phyloP scores from a whole-genome alignment of 2,888 invertebrate genomes.

The Mythimna pallens region DNA sequence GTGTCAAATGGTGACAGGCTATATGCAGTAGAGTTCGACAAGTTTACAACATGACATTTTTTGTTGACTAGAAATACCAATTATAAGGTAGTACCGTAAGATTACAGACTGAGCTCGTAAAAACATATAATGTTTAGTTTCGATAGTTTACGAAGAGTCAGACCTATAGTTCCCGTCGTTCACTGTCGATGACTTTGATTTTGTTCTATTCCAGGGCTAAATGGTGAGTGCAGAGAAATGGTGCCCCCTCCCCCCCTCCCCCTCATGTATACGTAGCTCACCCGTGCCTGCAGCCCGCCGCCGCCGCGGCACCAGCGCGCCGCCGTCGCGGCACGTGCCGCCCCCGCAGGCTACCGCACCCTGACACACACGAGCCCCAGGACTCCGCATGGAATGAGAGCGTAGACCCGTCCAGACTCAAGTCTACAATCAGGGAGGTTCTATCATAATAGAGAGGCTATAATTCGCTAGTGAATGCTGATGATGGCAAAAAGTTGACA shows the following conservation, averaged over 20 bases:
- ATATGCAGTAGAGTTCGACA: too few relatives aligned
- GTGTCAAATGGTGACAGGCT: too few relatives aligned
- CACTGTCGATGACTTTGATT: slow-evolving; percentile 25
- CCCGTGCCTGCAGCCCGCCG: not conserved
- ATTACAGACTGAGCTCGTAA: not conserved
- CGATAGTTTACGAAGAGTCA: not conserved
- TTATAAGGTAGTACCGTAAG: not conserved
- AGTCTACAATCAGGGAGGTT: slow-evolving; percentile 1
- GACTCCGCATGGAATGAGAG: too few relatives aligned
- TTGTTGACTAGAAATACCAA: not conserved
- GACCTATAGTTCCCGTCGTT: not conserved
- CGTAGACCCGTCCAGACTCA: too few relatives aligned
- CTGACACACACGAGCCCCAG: too few relatives aligned
- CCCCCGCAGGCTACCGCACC: too few relatives aligned
- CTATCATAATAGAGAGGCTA: not conserved
- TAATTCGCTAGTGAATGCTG: not conserved
- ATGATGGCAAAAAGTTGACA: not conserved
- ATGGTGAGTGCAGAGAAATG: slow-evolving; percentile 77
- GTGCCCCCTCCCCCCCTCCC: not conserved
- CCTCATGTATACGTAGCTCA: not conserved
- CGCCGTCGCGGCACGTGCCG: not conserved
- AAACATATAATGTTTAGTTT: not conserved
- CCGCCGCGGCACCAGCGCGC: not conserved
- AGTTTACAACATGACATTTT: not conserved
- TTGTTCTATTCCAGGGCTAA: slow-evolving; percentile 83